Percentiles rank a stretch among this genome's conserved stretches.
Conservation (phyloP, 64 coral and sea anemone species). For the Montipora cactus region DNA sequence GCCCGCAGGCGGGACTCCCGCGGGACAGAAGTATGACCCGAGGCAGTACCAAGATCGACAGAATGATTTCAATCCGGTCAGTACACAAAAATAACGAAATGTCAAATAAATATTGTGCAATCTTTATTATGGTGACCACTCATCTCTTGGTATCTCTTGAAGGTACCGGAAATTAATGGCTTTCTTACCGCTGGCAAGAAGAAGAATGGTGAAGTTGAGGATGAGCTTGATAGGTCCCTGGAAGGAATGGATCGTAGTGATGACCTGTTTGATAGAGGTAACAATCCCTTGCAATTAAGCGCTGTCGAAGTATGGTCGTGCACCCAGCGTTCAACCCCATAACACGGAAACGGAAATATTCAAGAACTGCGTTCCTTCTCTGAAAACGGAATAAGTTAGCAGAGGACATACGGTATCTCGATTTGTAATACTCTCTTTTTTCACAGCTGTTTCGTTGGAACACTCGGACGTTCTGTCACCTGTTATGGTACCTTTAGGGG, state of each 20-base stretch:
- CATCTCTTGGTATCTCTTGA: background rate
- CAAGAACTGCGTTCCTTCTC: no score
- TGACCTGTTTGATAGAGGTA: conserved; percentile 63
- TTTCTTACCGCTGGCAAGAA: conserved; percentile 61
- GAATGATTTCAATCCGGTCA: conserved; percentile 72
- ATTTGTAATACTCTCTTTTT: no score
- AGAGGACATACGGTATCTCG: no score
- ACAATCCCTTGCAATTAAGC: background rate
- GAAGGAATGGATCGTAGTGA: conserved; percentile 69
- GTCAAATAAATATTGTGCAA: background rate
- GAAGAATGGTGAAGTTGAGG: conserved; percentile 59
- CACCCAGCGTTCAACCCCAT: no score
- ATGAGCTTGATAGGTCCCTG: conserved; percentile 71
- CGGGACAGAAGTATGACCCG: conserved; percentile 73
- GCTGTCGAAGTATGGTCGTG: no score
- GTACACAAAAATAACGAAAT: background rate
- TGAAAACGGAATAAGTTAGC: background rate
- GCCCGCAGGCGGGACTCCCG: conserved; percentile 32
- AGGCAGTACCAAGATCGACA: conserved; percentile 71
- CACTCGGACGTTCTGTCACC: conserved; percentile 1
- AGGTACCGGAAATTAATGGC: conserved; percentile 73
- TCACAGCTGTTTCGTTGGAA: conserved; percentile 27
- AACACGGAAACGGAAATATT: no score
- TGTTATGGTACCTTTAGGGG: conserved; percentile 42
- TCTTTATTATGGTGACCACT: background rate